phyloP scores from a whole-genome alignment of 2,888 invertebrate species.

The Silvanus unidentatus region DNA sequence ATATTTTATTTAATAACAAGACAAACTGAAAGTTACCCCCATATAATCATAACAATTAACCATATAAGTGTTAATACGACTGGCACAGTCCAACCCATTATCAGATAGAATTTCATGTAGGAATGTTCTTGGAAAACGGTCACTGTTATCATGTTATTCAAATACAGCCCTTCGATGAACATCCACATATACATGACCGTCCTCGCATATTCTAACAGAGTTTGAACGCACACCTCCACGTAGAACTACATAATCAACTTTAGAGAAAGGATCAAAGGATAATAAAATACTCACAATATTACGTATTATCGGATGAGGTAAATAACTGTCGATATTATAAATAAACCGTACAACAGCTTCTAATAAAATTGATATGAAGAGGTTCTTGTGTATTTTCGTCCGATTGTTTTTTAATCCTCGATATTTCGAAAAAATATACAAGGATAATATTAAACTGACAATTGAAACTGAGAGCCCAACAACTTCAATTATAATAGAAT shows the following conservation, averaged over 20 bases:
- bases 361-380: slow-evolving; percentile 75
- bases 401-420: slow-evolving; percentile 62
- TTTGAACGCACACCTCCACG: slow-evolving; percentile 25
- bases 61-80: slow-evolving; percentile 62
- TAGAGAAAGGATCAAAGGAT: neutral
- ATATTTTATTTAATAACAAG: slow-evolving; percentile 2
- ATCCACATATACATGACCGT: slow-evolving; percentile 96
- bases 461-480: slow-evolving; percentile 76
- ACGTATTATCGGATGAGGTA: neutral
- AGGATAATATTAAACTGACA: slow-evolving; percentile 65
- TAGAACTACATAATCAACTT: slow-evolving; percentile 19
- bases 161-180: slow-evolving; percentile 88
- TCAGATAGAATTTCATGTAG: slow-evolving; percentile 56
- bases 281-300: neutral
- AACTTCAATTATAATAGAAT: slow-evolving; percentile 71
- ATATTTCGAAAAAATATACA: slow-evolving; percentile 76
- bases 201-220: slow-evolving; percentile 77
- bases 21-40: neutral
- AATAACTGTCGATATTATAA: slow-evolving; percentile 49
- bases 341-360: slow-evolving; percentile 69
- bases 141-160: slow-evolving; percentile 78
- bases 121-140: slow-evolving; percentile 63
- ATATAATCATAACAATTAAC: slow-evolving; percentile 53
- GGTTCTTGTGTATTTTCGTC: slow-evolving; percentile 79
- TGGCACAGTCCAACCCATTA: slow-evolving; percentile 72